Percentiles rank a stretch among this genome's conserved stretches.
These are phyloP conservation scores for Anableps anableps DNA, from an alignment of 2,797 vertebrate genomes.

Conservation along the genomic window DNA sequence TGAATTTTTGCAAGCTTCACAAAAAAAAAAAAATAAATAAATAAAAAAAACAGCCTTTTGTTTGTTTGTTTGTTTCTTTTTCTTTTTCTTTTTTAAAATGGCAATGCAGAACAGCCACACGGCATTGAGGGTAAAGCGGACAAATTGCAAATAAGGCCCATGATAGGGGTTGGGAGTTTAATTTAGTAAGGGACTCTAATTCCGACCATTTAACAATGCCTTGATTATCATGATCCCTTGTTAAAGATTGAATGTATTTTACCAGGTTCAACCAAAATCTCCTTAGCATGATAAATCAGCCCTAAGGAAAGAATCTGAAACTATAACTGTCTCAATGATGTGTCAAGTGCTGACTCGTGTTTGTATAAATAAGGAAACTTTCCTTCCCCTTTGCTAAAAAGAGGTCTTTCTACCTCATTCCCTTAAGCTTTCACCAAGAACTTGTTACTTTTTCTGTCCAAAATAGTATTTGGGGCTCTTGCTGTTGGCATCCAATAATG, in stretches of 20 bases:
- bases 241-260: neutral
- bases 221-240: neutral
- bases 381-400: neutral
- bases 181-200: neutral
- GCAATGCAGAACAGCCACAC: too few relatives aligned
- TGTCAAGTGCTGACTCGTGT: neutral
- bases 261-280: neutral
- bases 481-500: neutral
- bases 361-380: neutral
- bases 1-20: too few relatives aligned
- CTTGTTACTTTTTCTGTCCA: neutral
- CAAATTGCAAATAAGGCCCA: neutral
- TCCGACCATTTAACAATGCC: neutral
- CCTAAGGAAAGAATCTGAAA: neutral
- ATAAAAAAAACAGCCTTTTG: too few relatives aligned
- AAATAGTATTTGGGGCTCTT: neutral
- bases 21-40: too few relatives aligned
- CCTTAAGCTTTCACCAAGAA: neutral
- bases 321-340: neutral
- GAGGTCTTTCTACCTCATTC: neutral
- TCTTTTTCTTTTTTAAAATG: too few relatives aligned
- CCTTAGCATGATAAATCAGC: neutral
- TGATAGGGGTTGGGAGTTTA: neutral
- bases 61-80: too few relatives aligned
- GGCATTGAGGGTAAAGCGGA: too few relatives aligned